phyloP scores from a whole-genome alignment of 2,888 invertebrate species.

The Brassicogethes aeneus region DNA sequence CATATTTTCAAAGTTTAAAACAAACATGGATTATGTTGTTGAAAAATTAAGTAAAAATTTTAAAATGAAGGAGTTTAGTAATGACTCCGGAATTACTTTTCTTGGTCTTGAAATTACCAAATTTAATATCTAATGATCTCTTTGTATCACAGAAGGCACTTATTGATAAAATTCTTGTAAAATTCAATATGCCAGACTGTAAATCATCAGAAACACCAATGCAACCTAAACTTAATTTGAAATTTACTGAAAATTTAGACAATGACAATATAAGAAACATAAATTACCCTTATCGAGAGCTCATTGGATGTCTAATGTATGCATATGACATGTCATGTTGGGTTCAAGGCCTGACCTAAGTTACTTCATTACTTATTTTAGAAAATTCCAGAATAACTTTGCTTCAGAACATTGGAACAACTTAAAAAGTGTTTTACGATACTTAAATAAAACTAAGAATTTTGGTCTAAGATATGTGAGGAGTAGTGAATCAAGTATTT shows the following conservation, averaged over 20 bases:
- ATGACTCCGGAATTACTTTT: constrained; percentile 10
- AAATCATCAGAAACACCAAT: constrained; percentile 8
- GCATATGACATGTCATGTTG: too few species aligned
- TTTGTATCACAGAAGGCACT: constrained; percentile 9
- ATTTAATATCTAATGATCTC: constrained; percentile 5
- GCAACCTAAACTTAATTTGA: constrained; percentile 9
- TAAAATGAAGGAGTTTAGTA: constrained; percentile 13
- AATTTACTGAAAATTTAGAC: too few species aligned
- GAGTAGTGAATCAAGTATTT: constrained; percentile 8
- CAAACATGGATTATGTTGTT: constrained; percentile 12
- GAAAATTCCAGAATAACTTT: constrained; percentile 13
- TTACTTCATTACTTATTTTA: constrained; percentile 12
- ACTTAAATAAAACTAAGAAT: constrained; percentile 12
- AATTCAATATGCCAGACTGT: constrained; percentile 8
- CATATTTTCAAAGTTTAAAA: constrained; percentile 9
- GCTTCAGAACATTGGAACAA: constrained; percentile 11
- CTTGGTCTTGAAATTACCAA: constrained; percentile 11
- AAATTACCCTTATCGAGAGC: constrained; percentile 9
- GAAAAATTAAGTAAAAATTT: constrained; percentile 12
- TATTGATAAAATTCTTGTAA: constrained; percentile 12
- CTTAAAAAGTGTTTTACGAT: constrained; percentile 11
- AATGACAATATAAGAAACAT: background rate
- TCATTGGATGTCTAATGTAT: constrained; percentile 17
- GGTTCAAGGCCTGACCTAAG: constrained; percentile 14
- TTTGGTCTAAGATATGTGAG: constrained; percentile 13